Conservation (phyloP, 2,888 invertebrate genomes). For the Buathra laborator region DNA sequence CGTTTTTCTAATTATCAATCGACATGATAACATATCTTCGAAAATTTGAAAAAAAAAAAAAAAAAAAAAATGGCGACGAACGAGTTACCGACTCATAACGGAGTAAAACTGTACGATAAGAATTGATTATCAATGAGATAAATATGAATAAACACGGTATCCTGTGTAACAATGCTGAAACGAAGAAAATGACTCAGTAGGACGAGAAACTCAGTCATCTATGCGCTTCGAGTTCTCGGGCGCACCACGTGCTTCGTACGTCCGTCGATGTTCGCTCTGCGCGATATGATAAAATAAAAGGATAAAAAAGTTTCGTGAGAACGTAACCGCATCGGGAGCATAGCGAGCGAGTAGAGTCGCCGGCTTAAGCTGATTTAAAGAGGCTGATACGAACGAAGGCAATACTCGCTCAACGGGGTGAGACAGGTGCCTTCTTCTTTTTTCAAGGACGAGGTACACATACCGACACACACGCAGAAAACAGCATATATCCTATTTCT, state of each 20-base stretch:
- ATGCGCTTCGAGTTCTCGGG: background rate
- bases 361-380: conserved; percentile 59
- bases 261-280: conserved; percentile 24
- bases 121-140: conserved; percentile 11
- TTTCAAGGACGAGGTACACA: conserved; percentile 57
- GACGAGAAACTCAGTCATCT: conserved; percentile 19
- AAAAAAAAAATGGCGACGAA: conserved; percentile 18
- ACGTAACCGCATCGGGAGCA: conserved; percentile 44
- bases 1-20: no score
- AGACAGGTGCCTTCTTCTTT: conserved; percentile 46
- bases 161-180: background rate
- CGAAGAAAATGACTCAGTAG: background rate
- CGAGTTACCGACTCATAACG: background rate
- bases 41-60: conserved; percentile 36
- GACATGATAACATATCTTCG: background rate
- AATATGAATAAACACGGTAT: background rate
- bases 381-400: conserved; percentile 59
- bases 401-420: conserved; percentile 51
- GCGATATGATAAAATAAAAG: conserved; percentile 53
- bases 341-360: conserved; percentile 25
- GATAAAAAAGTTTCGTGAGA: conserved; percentile 55
- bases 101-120: conserved; percentile 13
- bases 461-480: background rate
- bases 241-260: conserved; percentile 47
- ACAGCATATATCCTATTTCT: conserved; percentile 3